Evolutionary conservation across 2,888 invertebrate genomes (phyloP).

Genomic region (Folsomia manolachei): DNA sequence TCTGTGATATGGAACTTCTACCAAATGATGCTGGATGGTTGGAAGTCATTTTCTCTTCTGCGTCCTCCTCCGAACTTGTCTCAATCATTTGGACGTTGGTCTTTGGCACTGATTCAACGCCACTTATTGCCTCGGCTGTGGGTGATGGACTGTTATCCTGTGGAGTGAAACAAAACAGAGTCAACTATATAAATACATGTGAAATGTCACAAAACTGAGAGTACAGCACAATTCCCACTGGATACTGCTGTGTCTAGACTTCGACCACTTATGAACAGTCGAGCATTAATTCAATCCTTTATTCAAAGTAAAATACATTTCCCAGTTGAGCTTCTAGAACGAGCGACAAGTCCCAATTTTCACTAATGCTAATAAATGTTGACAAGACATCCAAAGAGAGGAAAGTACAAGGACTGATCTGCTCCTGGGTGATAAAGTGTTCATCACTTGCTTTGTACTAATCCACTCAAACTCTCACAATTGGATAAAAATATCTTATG

Average conservation of each 20-base stretch:
- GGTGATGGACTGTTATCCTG: slow-evolving; percentile 49
- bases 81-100: slow-evolving; percentile 13
- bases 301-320: not conserved
- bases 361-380: not conserved
- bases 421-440: too few species aligned
- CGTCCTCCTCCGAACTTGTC: slow-evolving; percentile 38
- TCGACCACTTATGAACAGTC: too few species aligned
- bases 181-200: too few species aligned
- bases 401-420: too few species aligned
- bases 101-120: slow-evolving; percentile 12
- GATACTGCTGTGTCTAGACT: too few species aligned
- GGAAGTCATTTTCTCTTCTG: slow-evolving; percentile 23
- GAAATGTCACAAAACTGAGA: not conserved
- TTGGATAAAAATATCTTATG: too few species aligned
- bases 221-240: not conserved
- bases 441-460: too few species aligned
- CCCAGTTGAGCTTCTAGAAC: not conserved
- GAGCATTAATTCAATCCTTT: too few species aligned
- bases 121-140: slow-evolving; percentile 28
- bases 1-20: slow-evolving; percentile 41
- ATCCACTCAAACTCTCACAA: too few species aligned
- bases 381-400: not conserved
- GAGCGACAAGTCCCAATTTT: not conserved
- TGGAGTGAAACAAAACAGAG: too few species aligned
- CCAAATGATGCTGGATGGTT: slow-evolving; percentile 38